phyloP scores from a whole-genome alignment of 64 coral and sea anemone species.

The Cladopsammia gracilis region DNA sequence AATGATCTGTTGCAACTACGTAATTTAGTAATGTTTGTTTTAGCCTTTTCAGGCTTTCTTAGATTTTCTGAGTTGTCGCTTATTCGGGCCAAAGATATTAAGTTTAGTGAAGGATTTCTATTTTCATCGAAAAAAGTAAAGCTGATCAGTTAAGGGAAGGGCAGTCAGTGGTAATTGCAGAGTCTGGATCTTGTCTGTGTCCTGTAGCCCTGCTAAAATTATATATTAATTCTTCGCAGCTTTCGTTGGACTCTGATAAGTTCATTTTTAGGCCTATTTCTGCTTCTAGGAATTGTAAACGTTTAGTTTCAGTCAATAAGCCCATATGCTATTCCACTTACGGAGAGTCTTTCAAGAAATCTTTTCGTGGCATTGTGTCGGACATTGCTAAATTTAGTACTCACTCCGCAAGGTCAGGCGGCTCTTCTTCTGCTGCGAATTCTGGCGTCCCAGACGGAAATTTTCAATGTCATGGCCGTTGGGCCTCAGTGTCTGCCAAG shows the following conservation, averaged over 20 bases:
- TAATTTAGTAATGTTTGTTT: too few species aligned
- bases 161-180: slow-evolving; percentile 18
- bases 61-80: too few species aligned
- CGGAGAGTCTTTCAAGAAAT: too few species aligned
- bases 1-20: slow-evolving; percentile 26
- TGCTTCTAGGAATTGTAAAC: neutral
- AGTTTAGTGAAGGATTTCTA: slow-evolving; percentile 31
- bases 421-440: slow-evolving; percentile 4
- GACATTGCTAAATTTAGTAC: slow-evolving; percentile 32
- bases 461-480: neutral
- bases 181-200: slow-evolving; percentile 40
- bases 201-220: slow-evolving; percentile 3
- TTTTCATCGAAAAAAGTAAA: slow-evolving; percentile 61
- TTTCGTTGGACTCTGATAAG: slow-evolving; percentile 5
- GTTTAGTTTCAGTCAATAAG: slow-evolving; percentile 9
- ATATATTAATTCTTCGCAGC: neutral
- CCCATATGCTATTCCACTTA: neutral
- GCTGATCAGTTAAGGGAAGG: slow-evolving; percentile 64
- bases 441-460: slow-evolving; percentile 10
- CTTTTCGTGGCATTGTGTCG: slow-evolving; percentile 2
- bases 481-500: too few species aligned
- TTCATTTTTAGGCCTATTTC: slow-evolving; percentile 2
- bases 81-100: slow-evolving; percentile 39
- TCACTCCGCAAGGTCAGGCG: slow-evolving; percentile 26
- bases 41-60: too few species aligned